Evolutionary conservation across 2,113 vertebrate species (phyloP).

Genomic region (Colossoma macropomum): DNA sequence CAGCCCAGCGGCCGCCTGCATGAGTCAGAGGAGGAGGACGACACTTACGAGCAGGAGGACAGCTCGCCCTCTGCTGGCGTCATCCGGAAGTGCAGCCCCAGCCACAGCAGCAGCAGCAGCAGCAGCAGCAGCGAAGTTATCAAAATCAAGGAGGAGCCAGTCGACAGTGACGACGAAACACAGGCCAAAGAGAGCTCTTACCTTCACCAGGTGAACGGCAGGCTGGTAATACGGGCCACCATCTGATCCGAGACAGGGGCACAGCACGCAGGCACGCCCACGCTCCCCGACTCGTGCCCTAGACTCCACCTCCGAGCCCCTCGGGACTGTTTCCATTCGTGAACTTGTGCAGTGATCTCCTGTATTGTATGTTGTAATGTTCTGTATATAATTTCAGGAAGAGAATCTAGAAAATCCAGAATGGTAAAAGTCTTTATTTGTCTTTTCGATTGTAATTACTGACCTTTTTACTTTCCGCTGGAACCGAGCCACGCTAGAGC

Average conservation of each 20-base stretch:
- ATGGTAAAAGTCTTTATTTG: conserved; percentile 59
- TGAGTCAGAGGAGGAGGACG: conserved; percentile 92
- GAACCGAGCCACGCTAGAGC: conserved; percentile 3
- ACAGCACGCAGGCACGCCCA: conserved; percentile 41
- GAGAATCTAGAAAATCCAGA: conserved; percentile 55
- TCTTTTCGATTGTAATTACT: conserved; percentile 52
- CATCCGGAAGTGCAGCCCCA: conserved; percentile 85
- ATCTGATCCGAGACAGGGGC: conserved; percentile 80
- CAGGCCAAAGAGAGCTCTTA: conserved; percentile 87
- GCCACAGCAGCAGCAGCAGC: conserved; percentile 72
- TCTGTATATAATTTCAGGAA: conserved; percentile 73
- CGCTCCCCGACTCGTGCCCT: conserved; percentile 23
- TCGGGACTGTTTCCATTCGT: conserved; percentile 64
- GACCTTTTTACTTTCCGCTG: conserved; percentile 44
- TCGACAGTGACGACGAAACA: conserved; percentile 90
- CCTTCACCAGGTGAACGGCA: conserved; percentile 97
- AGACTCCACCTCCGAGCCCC: conserved; percentile 57
- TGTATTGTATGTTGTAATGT: conserved; percentile 73
- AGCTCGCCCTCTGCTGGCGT: conserved; percentile 80
- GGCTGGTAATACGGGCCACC: conserved; percentile 95
- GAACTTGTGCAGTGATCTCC: conserved; percentile 74
- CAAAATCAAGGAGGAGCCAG: conserved; percentile 94
- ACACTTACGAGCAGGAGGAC: conserved; percentile 86
- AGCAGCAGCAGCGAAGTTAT: conserved; percentile 81
- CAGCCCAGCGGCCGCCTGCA: conserved; percentile 90